Evolutionary conservation across 2,113 vertebrate genomes (phyloP).

Genomic region (Albula goreensis): DNA sequence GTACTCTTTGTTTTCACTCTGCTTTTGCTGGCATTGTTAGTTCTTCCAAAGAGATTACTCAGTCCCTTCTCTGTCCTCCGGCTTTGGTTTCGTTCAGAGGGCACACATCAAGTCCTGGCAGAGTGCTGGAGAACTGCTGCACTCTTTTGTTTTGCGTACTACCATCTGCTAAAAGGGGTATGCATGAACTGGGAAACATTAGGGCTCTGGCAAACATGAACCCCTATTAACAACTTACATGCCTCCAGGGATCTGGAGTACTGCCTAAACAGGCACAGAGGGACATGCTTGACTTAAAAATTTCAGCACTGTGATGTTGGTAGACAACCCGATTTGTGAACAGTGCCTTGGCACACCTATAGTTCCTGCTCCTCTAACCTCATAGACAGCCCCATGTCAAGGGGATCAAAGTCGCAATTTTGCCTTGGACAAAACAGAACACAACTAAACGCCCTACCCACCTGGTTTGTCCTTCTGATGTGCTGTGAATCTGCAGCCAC

Average conservation of each 20-base stretch:
- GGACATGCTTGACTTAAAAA: neutral
- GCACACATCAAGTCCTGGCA: neutral
- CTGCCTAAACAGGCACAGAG: neutral
- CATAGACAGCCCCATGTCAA: neutral
- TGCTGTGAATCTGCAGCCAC: slow-evolving; percentile 1
- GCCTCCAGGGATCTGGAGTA: neutral
- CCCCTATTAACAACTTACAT: neutral
- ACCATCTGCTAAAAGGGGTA: neutral
- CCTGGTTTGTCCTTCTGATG: slow-evolving; percentile 1
- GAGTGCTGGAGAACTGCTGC: neutral
- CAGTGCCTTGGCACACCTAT: neutral
- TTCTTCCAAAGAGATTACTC: neutral
- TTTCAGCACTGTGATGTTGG: neutral
- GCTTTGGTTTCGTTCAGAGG: neutral
- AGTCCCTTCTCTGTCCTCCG: neutral
- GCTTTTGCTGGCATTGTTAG: slow-evolving; percentile 16
- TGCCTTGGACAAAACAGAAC: neutral
- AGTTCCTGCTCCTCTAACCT: neutral
- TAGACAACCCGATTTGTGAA: neutral
- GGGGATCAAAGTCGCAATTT: neutral
- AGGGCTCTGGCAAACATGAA: neutral
- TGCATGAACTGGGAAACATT: neutral
- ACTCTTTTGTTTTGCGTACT: neutral
- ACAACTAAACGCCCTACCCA: neutral
- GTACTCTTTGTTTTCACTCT: slow-evolving; percentile 39